Conservation (phyloP, 1,140 invertebrate species). For the Drosophila trapezifrons region DNA sequence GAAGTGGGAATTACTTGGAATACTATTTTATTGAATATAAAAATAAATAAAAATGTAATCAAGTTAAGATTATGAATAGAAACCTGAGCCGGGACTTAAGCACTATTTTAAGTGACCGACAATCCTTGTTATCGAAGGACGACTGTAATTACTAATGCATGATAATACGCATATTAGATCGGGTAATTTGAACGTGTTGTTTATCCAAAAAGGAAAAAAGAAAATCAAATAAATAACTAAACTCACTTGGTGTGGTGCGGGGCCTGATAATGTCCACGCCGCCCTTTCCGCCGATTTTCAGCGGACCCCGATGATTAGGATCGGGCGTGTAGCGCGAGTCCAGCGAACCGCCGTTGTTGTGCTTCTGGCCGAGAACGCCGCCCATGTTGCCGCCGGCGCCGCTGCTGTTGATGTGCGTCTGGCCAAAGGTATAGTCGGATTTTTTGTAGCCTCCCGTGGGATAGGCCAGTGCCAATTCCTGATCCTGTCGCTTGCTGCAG, state of each 20-base stretch:
- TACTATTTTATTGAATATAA: too few relatives aligned
- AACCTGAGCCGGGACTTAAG: too few relatives aligned
- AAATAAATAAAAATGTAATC: too few relatives aligned
- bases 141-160: conserved; percentile 47
- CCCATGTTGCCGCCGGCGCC: conserved; percentile 53
- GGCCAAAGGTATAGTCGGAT: conserved; percentile 86
- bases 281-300: conserved; percentile 85
- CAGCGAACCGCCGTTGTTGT: conserved; percentile 88
- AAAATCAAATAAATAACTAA: background rate
- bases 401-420: conserved; percentile 80
- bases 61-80: too few relatives aligned
- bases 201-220: background rate
- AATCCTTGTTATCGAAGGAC: background rate
- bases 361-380: conserved; percentile 83
- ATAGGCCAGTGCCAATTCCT: conserved; percentile 87
- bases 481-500: conserved; percentile 90
- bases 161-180: conserved; percentile 20
- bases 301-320: conserved; percentile 89
- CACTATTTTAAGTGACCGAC: too few relatives aligned
- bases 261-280: conserved; percentile 89
- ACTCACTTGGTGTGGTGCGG: conserved; percentile 89
- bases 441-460: conserved; percentile 88
- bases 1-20: too few relatives aligned
- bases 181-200: background rate
- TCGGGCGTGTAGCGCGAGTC: conserved; percentile 91